Base-by-base conservation (phyloP, 1,140 invertebrate genomes). In the Phocides pigmalion region DNA sequence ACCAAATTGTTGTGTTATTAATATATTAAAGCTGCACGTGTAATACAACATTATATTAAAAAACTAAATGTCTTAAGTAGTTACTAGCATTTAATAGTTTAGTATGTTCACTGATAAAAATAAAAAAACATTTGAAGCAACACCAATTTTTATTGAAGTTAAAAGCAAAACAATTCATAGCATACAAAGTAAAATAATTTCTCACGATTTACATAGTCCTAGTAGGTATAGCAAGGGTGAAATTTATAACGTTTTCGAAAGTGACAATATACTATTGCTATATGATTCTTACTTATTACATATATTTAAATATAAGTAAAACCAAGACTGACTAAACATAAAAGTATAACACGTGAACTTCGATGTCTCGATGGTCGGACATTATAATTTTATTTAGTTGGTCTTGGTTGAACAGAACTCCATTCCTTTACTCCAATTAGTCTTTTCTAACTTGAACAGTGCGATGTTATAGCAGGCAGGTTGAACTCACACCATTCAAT, bases 321-420 rank as follows among this genome's bases (percentile, higher is more conserved):
- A 92, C 89, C 91, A 91, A 92, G 91, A 92, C 89, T 84, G 83
- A 92, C 91, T 92, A 92, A 92, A 92, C 88, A 89, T 74, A 89
- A 90, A 89, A 88, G 69, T 87, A 80, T 76, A 82, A 84, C 70
- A 80, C 56, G 71, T 73, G 62, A 74, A 80, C 59, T 72, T 72
- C 59, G 64, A 71, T 74, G 80, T 64, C 79, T 72, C 66, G 72
- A 72, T 73, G 66, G 53, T 66, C 49, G 74, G 83, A 79, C 82
- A 81, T 76, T 76, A 71, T 76, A 78, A 81, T 84, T 81, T 76
- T 85, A 92, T 92, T 90, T 92, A 92, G 89, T 92, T 79, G 86
- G 89, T 91, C 91, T 92, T 91, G 89, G 90, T 89, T 87, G 88
- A 90, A 91, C 87, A 86, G 84, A 89, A 89, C 86, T 89, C 85